Conservation (phyloP, 2,113 vertebrate genomes). For the Neopipo cinnamomea region DNA sequence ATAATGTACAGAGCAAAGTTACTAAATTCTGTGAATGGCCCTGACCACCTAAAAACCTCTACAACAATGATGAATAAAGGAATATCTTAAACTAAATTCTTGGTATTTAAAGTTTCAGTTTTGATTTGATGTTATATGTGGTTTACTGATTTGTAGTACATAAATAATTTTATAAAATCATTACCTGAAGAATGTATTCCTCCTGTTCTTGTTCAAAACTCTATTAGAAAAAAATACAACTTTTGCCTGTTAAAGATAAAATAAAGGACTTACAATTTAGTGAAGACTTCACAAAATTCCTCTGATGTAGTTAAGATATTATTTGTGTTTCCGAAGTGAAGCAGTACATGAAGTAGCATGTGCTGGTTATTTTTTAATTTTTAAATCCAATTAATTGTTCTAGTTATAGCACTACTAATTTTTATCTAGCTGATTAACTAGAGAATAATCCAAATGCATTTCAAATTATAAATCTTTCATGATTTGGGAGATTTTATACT, state of each 20-base stretch:
- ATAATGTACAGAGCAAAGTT: neutral
- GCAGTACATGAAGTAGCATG: neutral
- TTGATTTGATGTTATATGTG: neutral
- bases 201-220: neutral
- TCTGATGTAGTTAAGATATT: neutral
- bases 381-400: conserved; percentile 74
- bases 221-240: neutral
- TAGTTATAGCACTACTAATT: conserved; percentile 73
- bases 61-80: neutral
- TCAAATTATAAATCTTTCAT: conserved; percentile 98
- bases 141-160: neutral
- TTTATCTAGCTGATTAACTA: conserved; percentile 88
- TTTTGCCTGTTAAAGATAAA: neutral
- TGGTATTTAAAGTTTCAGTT: neutral
- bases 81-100: neutral
- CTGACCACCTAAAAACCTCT: neutral
- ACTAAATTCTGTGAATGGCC: neutral
- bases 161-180: neutral
- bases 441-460: conserved; percentile 92
- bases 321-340: neutral
- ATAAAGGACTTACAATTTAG: neutral
- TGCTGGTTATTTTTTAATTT: conserved; percentile 36
- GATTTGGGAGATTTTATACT: conserved; percentile 95
- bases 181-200: neutral
- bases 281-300: neutral